Percentiles rank a stretch among this genome's conserved stretches.
Conservation (phyloP, 2,797 vertebrate species). For the Trichosurus vulpecula region DNA sequence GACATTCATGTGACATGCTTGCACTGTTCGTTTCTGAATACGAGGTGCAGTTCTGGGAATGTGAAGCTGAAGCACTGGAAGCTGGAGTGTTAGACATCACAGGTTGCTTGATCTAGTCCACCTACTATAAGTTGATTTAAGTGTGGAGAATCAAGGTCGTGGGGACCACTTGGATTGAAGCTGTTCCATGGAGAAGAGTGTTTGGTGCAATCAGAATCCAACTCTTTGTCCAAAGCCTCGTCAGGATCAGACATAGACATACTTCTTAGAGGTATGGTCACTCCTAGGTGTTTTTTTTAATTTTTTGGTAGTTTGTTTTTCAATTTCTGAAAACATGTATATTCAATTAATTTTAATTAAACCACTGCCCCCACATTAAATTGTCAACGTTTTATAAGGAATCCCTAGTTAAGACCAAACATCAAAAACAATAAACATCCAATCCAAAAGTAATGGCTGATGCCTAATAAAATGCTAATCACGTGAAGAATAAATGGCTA, state of each 20-base stretch:
- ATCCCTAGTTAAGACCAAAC: no score
- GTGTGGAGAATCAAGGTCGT: conserved; percentile 95
- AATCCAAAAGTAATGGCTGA: no score
- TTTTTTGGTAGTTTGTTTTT: no score
- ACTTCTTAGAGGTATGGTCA: conserved; percentile 89
- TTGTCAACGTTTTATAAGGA: no score
- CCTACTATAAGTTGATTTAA: conserved; percentile 94
- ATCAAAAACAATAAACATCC: no score
- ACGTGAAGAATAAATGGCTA: no score
- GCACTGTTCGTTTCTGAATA: conserved; percentile 50
- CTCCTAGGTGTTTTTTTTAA: no score
- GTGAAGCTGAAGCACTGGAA: background rate
- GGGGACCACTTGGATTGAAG: conserved; percentile 96
- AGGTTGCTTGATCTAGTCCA: conserved; percentile 89
- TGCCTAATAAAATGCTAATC: no score
- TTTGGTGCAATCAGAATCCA: conserved; percentile 97
- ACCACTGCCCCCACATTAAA: no score
- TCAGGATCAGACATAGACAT: conserved; percentile 92
- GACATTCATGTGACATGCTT: conserved; percentile 82
- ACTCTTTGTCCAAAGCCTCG: conserved; percentile 95
- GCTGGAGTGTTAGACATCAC: conserved; percentile 77
- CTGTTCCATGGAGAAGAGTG: conserved; percentile 98
- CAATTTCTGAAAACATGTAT: no score
- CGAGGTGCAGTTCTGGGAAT: background rate
- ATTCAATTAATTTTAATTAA: no score